A percentile compares a stretch with the other conserved stretches of the same genome.
Evolutionary conservation across 2,888 invertebrate species (phyloP).

Genomic region (Opisthograptis luteolata): DNA sequence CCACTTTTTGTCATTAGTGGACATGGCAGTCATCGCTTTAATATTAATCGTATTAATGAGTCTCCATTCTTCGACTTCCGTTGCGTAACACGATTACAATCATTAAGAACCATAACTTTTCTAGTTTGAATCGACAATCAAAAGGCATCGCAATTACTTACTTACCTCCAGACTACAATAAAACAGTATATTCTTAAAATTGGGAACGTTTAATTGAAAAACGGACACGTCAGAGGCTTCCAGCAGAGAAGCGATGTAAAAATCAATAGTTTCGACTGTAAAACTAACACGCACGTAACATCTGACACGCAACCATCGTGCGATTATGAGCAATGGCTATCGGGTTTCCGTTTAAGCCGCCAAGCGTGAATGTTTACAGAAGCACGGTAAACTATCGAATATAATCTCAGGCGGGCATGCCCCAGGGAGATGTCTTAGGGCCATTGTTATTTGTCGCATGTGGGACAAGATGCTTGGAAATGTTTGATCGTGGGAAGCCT

Average conservation of each 20-base stretch:
- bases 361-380: slow-evolving; percentile 42
- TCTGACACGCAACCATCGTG: slow-evolving; percentile 32
- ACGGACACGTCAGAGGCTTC: slow-evolving; percentile 5
- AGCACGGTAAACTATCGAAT: slow-evolving; percentile 32
- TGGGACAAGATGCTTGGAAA: slow-evolving; percentile 5
- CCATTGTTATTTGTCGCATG: slow-evolving; percentile 31
- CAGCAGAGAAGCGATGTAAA: slow-evolving; percentile 16
- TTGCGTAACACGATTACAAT: background rate
- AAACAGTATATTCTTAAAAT: background rate
- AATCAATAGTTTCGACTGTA: slow-evolving; percentile 33
- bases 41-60: background rate
- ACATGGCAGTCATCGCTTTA: background rate
- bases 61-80: too few species aligned
- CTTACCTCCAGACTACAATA: too few species aligned
- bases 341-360: slow-evolving; percentile 42
- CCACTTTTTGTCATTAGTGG: background rate
- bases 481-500: background rate
- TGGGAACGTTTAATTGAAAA: background rate
- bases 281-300: slow-evolving; percentile 37
- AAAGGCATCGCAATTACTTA: too few species aligned
- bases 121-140: too few species aligned
- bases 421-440: slow-evolving; percentile 33
- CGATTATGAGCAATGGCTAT: slow-evolving; percentile 40
- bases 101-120: too few species aligned
- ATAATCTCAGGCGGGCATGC: slow-evolving; percentile 28